Percentiles rank a stretch among this genome's conserved stretches.
phyloP scores from a whole-genome alignment of 2,797 vertebrate species.

The Emydoidea blandingii region DNA sequence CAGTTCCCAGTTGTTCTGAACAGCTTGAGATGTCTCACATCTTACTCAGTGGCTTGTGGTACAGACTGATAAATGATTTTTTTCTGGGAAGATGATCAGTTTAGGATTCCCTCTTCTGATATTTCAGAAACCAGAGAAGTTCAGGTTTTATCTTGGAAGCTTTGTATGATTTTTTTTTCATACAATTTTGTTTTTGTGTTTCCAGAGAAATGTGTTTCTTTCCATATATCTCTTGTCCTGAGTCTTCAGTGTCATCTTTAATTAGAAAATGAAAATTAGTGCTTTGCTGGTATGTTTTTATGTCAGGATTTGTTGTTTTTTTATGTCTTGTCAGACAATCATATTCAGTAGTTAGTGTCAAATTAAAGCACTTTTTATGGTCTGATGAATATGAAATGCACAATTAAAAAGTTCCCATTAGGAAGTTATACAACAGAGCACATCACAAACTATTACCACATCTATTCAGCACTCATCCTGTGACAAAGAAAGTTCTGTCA shows the following conservation, averaged over 20 bases:
- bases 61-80: conserved; percentile 69
- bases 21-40: conserved; percentile 79
- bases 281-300: conserved; percentile 46
- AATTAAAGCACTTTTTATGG: conserved; percentile 62
- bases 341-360: conserved; percentile 54
- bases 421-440: neutral
- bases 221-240: conserved; percentile 70
- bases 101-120: conserved; percentile 64
- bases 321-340: conserved; percentile 63
- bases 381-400: conserved; percentile 69
- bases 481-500: conserved; percentile 26
- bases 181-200: conserved; percentile 61
- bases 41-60: conserved; percentile 63
- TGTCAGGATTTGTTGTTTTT: conserved; percentile 49
- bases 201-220: conserved; percentile 56
- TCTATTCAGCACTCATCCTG: neutral
- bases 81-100: conserved; percentile 59
- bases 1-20: conserved; percentile 78
- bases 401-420: conserved; percentile 53
- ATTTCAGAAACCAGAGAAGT: conserved; percentile 67
- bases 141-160: conserved; percentile 66
- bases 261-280: conserved; percentile 62
- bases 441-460: conserved; percentile 5
- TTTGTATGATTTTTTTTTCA: conserved; percentile 52
- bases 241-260: conserved; percentile 67